These are phyloP conservation scores for Chanos chanos DNA, from an alignment of 2,797 vertebrate genomes.

Conservation along the genomic window DNA sequence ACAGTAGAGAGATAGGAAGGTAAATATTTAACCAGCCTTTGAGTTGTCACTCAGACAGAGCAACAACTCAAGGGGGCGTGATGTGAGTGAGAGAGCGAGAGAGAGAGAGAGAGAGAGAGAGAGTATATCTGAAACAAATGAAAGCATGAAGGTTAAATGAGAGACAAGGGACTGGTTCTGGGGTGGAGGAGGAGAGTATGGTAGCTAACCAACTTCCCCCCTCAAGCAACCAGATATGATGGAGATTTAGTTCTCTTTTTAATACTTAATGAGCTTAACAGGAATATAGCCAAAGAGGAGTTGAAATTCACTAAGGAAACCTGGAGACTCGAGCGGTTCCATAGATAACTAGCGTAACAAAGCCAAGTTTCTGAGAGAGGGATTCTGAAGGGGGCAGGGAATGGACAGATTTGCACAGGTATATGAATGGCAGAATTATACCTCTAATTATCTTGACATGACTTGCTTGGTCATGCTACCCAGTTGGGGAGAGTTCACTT, in stretches of 20 bases:
- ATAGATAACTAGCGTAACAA: slow-evolving; percentile 69
- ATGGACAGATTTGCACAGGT: slow-evolving; percentile 45
- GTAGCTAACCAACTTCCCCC: slow-evolving; percentile 20
- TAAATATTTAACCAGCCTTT: slow-evolving; percentile 29
- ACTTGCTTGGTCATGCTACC: slow-evolving; percentile 44
- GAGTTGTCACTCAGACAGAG: slow-evolving; percentile 11
- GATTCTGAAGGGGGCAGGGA: slow-evolving; percentile 54
- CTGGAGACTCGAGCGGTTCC: slow-evolving; percentile 61
- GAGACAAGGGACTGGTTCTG: slow-evolving; percentile 24
- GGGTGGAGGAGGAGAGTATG: slow-evolving; percentile 31
- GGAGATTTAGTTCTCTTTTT: slow-evolving; percentile 61
- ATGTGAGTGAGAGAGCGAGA: no score
- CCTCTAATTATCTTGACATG: slow-evolving; percentile 53
- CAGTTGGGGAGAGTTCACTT: slow-evolving; percentile 32
- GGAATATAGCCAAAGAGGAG: slow-evolving; percentile 53
- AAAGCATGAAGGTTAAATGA: slow-evolving; percentile 28
- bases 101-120: neutral
- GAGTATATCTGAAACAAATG: neutral
- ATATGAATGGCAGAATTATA: slow-evolving; percentile 55
- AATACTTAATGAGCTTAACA: slow-evolving; percentile 69
- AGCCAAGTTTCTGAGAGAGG: slow-evolving; percentile 45
- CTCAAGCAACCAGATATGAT: slow-evolving; percentile 54
- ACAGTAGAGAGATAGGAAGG: slow-evolving; percentile 5
- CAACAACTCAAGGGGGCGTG: neutral
- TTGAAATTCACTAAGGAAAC: slow-evolving; percentile 56